Conservation (phyloP, 2,888 invertebrate genomes). For the Lithophane semibrunnea region DNA sequence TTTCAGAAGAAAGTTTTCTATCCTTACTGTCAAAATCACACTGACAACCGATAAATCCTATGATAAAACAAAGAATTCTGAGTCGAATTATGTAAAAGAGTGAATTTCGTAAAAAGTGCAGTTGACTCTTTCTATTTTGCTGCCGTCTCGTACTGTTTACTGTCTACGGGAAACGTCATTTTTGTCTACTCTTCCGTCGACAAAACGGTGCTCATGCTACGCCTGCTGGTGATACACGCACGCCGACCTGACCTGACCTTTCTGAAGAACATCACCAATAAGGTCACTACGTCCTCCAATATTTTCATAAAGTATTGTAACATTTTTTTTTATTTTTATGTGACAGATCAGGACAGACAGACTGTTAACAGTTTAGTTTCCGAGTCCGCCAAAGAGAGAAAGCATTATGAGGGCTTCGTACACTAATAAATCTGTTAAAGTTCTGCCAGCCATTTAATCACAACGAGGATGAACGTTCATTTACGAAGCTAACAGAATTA, state of each 20-base stretch:
- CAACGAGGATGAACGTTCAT: constrained; percentile 32
- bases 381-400: background rate
- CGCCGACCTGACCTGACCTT: background rate
- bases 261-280: background rate
- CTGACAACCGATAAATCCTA: too few relatives aligned
- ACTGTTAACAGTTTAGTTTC: background rate
- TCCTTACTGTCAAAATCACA: too few relatives aligned
- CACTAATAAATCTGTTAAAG: constrained; percentile 3
- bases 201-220: too few relatives aligned
- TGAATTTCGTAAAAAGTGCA: too few relatives aligned
- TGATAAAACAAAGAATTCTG: too few relatives aligned
- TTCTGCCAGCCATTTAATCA: constrained; percentile 30
- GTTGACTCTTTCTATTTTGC: too few relatives aligned
- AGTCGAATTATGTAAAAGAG: too few relatives aligned
- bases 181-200: too few relatives aligned
- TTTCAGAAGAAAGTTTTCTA: too few relatives aligned
- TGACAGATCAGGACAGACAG: background rate
- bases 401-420: background rate
- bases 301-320: background rate
- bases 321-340: background rate
- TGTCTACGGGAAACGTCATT: too few relatives aligned
- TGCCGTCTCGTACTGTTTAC: too few relatives aligned
- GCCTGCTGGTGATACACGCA: background rate
- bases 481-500: constrained; percentile 30
- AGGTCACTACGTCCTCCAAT: background rate